Evolutionary conservation across 1,140 invertebrate species (phyloP).

Genomic region (Andrena cerasifolii): DNA sequence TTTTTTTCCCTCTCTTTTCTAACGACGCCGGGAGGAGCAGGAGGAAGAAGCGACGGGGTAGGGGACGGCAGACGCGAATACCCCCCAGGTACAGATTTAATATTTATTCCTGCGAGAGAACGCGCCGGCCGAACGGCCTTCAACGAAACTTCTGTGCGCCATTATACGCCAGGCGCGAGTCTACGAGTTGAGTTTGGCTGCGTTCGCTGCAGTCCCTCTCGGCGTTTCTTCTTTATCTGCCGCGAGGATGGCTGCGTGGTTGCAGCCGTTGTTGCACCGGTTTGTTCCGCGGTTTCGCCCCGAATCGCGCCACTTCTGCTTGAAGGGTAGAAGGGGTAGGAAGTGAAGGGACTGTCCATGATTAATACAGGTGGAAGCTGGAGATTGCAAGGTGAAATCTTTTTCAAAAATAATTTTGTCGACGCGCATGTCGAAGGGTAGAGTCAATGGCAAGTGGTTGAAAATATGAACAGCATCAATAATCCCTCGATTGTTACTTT

Average conservation of each 20-base stretch:
- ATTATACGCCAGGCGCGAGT: neutral
- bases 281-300: neutral
- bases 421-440: too few species aligned
- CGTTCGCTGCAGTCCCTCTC: neutral
- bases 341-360: too few species aligned
- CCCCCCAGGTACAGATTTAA: conserved; percentile 63
- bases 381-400: too few species aligned
- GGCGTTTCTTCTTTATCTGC: conserved; percentile 17
- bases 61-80: conserved; percentile 12
- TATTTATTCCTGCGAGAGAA: conserved; percentile 63
- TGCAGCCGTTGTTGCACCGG: neutral
- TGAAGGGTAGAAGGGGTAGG: too few species aligned
- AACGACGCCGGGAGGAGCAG: conserved; percentile 5
- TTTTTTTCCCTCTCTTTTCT: conserved; percentile 36
- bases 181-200: neutral
- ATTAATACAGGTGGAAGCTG: too few species aligned
- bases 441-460: too few species aligned
- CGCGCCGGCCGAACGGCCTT: conserved; percentile 19
- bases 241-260: neutral
- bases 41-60: neutral
- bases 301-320: neutral
- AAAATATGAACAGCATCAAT: too few species aligned
- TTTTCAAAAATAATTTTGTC: too few species aligned
- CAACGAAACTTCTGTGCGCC: conserved; percentile 25
- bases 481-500: neutral